Percentiles rank a stretch among this genome's conserved stretches.
phyloP scores from a whole-genome alignment of 2,113 vertebrate species.

The Spheniscus mendiculus region DNA sequence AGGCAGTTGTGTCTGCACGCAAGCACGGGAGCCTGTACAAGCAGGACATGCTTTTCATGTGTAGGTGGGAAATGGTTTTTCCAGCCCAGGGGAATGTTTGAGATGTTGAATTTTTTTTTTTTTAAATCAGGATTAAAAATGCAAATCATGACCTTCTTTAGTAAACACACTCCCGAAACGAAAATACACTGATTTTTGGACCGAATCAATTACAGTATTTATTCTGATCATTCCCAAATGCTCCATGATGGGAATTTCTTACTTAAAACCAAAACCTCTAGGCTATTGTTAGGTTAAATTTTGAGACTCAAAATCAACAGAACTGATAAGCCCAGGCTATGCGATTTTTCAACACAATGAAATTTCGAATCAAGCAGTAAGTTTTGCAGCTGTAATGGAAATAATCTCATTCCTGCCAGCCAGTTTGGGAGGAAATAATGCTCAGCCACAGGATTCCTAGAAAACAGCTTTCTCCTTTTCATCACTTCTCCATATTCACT shows the following conservation, averaged over 20 bases:
- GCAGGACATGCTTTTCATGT: neutral
- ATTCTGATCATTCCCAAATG: neutral
- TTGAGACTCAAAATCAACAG: neutral
- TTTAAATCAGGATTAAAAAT: neutral
- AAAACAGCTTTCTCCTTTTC: neutral
- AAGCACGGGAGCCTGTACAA: fast-evolving
- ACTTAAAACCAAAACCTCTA: neutral
- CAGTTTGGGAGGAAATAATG: neutral
- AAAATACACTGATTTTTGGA: neutral
- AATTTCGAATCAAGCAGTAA: neutral
- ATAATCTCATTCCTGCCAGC: neutral
- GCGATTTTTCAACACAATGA: neutral
- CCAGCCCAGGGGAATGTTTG: neutral
- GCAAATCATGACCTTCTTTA: neutral
- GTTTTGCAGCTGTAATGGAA: neutral
- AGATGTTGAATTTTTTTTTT: neutral
- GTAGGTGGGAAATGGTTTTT: neutral
- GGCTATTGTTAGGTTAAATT: neutral
- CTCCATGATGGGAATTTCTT: neutral
- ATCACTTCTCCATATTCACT: neutral
- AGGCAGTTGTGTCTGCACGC: too few relatives aligned
- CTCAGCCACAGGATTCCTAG: neutral
- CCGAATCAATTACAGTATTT: neutral
- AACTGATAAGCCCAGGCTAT: neutral
- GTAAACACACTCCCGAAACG: neutral